Conservation (phyloP, 2,888 invertebrate species). For the Argyresthia goedartella region DNA sequence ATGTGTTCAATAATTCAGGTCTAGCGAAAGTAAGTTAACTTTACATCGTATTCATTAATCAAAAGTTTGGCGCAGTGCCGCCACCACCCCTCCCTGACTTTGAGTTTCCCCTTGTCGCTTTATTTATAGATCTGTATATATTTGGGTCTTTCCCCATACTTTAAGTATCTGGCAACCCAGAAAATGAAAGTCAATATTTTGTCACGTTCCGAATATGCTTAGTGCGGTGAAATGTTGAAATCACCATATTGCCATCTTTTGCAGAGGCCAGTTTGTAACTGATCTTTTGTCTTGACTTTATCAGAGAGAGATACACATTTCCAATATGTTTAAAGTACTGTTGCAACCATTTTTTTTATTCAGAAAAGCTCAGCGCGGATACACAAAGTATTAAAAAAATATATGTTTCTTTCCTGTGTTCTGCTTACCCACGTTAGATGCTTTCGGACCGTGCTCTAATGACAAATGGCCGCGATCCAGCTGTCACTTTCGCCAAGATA, state of each 20-base stretch:
- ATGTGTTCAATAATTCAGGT: conserved; percentile 55
- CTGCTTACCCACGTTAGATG: too few species aligned
- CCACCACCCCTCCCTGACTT: conserved; percentile 25
- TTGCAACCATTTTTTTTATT: too few species aligned
- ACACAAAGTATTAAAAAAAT: too few species aligned
- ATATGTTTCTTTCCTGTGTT: too few species aligned
- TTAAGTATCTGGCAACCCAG: conserved; percentile 34
- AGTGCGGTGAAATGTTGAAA: too few species aligned
- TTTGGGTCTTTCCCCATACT: conserved; percentile 44
- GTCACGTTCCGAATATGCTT: not conserved
- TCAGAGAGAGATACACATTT: too few species aligned
- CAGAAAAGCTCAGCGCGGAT: too few species aligned
- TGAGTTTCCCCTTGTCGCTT: conserved; percentile 6
- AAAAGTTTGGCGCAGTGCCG: conserved; percentile 67
- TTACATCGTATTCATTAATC: conserved; percentile 67
- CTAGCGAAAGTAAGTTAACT: conserved; percentile 56
- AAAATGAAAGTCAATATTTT: conserved; percentile 35
- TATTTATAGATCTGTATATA: conserved; percentile 25
- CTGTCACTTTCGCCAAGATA: conserved; percentile 41
- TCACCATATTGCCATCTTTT: too few species aligned
- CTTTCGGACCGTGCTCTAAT: conserved; percentile 10
- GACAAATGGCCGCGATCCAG: conserved; percentile 46
- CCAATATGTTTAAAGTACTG: too few species aligned
- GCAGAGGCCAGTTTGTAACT: too few species aligned
- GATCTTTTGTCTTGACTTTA: too few species aligned